Evolutionary conservation across 2,888 invertebrate species (phyloP), one percentile per base, ranked within the genome.

Genomic region (Bombylius discolor): DNA sequence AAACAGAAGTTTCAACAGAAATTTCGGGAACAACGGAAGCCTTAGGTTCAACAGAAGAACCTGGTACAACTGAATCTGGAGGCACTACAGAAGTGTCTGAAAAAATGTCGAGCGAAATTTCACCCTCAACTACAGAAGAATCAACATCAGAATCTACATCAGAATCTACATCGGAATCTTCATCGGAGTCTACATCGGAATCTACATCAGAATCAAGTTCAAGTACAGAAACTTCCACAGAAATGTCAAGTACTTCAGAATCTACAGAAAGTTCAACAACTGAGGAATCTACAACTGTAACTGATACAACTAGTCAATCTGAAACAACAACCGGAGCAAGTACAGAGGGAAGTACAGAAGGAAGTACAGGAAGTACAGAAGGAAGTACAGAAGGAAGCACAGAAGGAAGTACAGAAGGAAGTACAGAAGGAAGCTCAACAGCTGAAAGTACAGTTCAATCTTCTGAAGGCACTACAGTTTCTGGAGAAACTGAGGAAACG

Each of bases 331-430:
- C 23, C 23, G 50, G 23, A 47, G 34, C 47, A 47, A 51, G 31
- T 34, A n/a, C n/a, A 47, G 55, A 47, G 23, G 62, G 44, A 23
- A 56, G 44, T 47, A 55, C 53, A 46, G 59, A 61, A 7, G 63
- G 59, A 51, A 63, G 62, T 33, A 62, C 61, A 12, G 62, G 59
- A 55, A 48, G 61, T 50, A 54, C 48, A 14, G 58, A 54, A 31
- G 54, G 39, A 32, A 56, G 39, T 39, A 56, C 51, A 42, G 61
- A 61, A 7, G 63, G 59, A 49, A 62, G 63, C 31, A 62, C 61
- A 12, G 63, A 60, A 56, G 48, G 60, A 47, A 55, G 47, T 23
- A 59, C 57, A 33, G 49, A 55, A 52, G 36, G 52, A 14, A 36
- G 55, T 47, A 57, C 58, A 13, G 58, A 56, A 47, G 23, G 8